Evolutionary conservation across 2,888 invertebrate genomes (phyloP).

Genomic region (Aleiodes alternator): DNA sequence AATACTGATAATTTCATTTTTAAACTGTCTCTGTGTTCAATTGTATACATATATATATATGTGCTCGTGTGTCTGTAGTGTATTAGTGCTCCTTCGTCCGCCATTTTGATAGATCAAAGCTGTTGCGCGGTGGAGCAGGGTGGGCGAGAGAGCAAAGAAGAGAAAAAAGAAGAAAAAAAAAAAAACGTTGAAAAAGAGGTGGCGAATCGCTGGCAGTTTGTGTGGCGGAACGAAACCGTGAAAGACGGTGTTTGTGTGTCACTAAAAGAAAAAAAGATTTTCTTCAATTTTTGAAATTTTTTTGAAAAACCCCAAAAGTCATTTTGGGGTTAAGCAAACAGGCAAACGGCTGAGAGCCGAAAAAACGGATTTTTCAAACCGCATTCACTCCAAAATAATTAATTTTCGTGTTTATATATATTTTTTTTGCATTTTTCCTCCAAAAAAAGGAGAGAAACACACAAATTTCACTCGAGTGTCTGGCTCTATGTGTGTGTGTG

Average conservation of each 20-base stretch:
- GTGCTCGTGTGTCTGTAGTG: constrained; percentile 33
- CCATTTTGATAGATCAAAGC: constrained; percentile 65
- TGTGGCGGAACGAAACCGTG: constrained; percentile 37
- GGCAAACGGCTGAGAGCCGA: constrained; percentile 20
- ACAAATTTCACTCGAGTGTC: too few relatives aligned
- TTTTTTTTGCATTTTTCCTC: too few relatives aligned
- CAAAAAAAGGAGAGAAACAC: too few relatives aligned
- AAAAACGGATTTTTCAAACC: constrained; percentile 33
- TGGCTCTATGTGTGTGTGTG: too few relatives aligned
- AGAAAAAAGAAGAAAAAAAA: neutral
- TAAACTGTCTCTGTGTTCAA: neutral
- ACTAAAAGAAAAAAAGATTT: constrained; percentile 9
- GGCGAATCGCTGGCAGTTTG: constrained; percentile 38
- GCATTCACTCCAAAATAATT: too few relatives aligned
- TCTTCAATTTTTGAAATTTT: neutral
- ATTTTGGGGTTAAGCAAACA: neutral
- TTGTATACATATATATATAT: constrained; percentile 50
- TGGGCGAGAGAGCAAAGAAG: constrained; percentile 3
- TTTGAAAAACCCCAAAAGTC: constrained; percentile 12
- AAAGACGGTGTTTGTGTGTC: constrained; percentile 9
- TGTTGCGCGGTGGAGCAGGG: constrained; percentile 41
- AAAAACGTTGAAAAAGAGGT: constrained; percentile 11
- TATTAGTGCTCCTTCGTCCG: constrained; percentile 58
- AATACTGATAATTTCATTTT: neutral
- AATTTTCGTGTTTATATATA: constrained; percentile 21